phyloP scores from a whole-genome alignment of 2,797 vertebrate genomes.

The Gymnothorax javanicus region DNA sequence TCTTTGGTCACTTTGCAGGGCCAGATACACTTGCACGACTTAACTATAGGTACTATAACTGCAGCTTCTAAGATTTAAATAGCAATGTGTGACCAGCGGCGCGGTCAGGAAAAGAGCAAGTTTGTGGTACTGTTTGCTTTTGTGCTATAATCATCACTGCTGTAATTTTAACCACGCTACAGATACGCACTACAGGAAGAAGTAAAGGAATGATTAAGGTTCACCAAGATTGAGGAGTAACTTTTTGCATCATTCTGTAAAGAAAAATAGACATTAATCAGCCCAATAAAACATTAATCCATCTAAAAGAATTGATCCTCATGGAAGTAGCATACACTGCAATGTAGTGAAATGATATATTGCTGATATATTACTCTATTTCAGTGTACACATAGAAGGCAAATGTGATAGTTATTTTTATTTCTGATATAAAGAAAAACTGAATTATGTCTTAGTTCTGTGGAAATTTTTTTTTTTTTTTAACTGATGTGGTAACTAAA shows the following conservation, averaged over 20 bases:
- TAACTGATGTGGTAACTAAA: too few species aligned
- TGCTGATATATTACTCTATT: neutral
- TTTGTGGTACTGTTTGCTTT: neutral
- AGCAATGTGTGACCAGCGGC: neutral
- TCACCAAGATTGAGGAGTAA: neutral
- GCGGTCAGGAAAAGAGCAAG: neutral
- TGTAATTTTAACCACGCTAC: neutral
- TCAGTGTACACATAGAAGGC: neutral
- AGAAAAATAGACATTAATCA: neutral
- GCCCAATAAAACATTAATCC: neutral
- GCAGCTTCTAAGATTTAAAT: neutral
- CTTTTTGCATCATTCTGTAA: neutral
- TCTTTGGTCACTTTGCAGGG: neutral
- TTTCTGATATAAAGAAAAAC: neutral
- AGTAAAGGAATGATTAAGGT: neutral
- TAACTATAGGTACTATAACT: conserved; percentile 4
- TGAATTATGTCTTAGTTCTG: too few species aligned
- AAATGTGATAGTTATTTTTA: neutral
- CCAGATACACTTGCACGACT: neutral
- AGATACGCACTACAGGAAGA: neutral
- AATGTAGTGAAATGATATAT: neutral
- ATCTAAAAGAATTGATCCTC: neutral
- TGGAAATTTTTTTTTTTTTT: too few species aligned
- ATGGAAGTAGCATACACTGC: neutral
- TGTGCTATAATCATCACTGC: neutral